Conservation (phyloP, 2,888 invertebrate species). For the Poecilus cupreus region DNA sequence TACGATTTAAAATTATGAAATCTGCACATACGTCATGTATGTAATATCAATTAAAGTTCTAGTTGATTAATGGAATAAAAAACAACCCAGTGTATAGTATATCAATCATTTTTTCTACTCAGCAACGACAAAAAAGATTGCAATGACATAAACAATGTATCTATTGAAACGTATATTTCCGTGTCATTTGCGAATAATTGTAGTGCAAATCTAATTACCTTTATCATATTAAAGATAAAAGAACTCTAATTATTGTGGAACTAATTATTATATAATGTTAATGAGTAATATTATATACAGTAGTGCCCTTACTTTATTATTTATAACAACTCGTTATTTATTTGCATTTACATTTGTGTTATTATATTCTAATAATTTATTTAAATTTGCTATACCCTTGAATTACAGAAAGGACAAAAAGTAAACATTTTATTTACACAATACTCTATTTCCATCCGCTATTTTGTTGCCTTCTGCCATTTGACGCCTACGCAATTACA, state of each 20-base stretch:
- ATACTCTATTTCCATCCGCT: not conserved
- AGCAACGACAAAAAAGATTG: not conserved
- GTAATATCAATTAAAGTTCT: constrained; percentile 20
- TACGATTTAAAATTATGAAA: no score
- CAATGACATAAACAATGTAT: not conserved
- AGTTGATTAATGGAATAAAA: constrained; percentile 16
- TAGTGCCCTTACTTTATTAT: constrained; percentile 28
- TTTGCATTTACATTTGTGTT: constrained; percentile 9
- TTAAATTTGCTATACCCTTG: constrained; percentile 16
- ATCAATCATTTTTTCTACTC: constrained; percentile 13
- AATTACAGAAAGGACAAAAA: constrained; percentile 7
- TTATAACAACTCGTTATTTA: not conserved
- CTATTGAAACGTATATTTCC: constrained; percentile 16
- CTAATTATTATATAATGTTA: constrained; percentile 20
- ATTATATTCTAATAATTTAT: constrained; percentile 11
- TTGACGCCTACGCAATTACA: constrained; percentile 2
- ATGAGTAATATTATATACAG: constrained; percentile 27
- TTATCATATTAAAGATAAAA: constrained; percentile 7
- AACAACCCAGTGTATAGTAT: not conserved
- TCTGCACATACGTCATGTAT: no score
- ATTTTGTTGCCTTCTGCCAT: not conserved
- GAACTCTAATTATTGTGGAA: constrained; percentile 8
- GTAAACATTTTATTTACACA: not conserved
- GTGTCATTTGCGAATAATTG: constrained; percentile 9
- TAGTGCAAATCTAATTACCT: constrained; percentile 18